phyloP scores from a whole-genome alignment of 2,113 vertebrate genomes.

The Prunella himalayana region DNA sequence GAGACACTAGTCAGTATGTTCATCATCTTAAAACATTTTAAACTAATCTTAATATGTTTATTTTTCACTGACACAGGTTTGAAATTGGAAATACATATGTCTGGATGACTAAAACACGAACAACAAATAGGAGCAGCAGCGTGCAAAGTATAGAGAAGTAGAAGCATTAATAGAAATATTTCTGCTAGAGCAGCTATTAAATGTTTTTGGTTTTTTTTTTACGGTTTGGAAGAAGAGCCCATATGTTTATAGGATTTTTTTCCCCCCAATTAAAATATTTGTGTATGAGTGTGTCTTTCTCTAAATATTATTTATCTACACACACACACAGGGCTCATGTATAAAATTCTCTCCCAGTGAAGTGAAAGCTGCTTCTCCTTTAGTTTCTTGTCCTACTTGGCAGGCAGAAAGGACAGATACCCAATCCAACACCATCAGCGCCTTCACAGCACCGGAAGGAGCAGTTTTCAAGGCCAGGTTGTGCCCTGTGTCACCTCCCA shows the following conservation, averaged over 20 bases:
- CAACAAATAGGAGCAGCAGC: conserved; percentile 52
- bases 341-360: not conserved
- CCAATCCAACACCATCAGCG: not conserved
- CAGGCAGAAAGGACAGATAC: not conserved
- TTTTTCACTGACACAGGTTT: conserved; percentile 52
- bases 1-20: not conserved
- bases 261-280: conserved; percentile 1
- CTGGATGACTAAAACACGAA: conserved; percentile 46
- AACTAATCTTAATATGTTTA: conserved; percentile 41
- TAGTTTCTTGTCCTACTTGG: not conserved
- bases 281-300: not conserved
- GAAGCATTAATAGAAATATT: conserved; percentile 62
- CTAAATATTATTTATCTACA: not conserved
- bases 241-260: conserved; percentile 33
- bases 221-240: conserved; percentile 22
- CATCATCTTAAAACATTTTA: conserved; percentile 18
- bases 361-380: not conserved
- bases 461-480: not conserved
- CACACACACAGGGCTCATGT: not conserved
- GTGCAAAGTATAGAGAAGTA: conserved; percentile 29
- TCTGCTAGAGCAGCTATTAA: conserved; percentile 52
- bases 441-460: not conserved
- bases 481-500: not conserved
- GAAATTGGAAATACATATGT: conserved; percentile 62
- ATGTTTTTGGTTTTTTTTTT: not conserved